These are phyloP conservation scores for Prenolepis imparis DNA, from an alignment of 2,888 invertebrate genomes.

Conservation along the genomic window DNA sequence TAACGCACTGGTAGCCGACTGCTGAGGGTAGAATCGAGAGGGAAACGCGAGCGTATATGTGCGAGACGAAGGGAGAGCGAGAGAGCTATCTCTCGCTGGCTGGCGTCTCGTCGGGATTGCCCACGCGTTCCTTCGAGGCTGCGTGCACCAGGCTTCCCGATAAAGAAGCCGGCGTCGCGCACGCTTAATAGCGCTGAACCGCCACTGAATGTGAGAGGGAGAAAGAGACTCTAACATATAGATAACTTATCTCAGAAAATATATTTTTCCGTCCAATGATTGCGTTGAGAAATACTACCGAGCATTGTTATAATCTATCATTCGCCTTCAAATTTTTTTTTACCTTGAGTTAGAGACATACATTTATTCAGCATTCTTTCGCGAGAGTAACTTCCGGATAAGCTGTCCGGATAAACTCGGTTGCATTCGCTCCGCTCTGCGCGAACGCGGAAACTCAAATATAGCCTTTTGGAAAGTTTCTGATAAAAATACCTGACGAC, in stretches of 20 bases:
- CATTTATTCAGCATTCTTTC: not conserved
- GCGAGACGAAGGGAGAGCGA: slow-evolving; percentile 5
- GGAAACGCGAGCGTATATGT: slow-evolving; percentile 24
- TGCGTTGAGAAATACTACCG: not conserved
- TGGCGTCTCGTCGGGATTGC: slow-evolving; percentile 72
- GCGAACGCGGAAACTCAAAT: slow-evolving; percentile 46
- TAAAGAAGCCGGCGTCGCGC: slow-evolving; percentile 38
- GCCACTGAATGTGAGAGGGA: not conserved
- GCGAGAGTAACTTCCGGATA: not conserved
- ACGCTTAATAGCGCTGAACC: slow-evolving; percentile 12
- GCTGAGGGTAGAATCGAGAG: slow-evolving; percentile 30
- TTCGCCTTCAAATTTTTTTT: not conserved
- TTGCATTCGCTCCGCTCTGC: not conserved
- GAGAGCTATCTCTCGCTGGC: slow-evolving; percentile 58
- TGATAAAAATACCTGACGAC: slow-evolving; percentile 66
- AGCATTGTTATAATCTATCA: not conserved
- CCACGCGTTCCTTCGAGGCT: slow-evolving; percentile 70
- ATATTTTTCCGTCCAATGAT: not conserved
- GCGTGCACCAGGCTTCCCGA: slow-evolving; percentile 63
- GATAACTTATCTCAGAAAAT: not conserved
- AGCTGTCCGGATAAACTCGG: not conserved
- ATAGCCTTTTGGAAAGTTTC: slow-evolving; percentile 50
- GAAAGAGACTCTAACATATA: not conserved
- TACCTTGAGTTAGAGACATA: not conserved
- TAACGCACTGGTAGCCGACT: slow-evolving; percentile 65